A percentile compares a stretch with the other conserved stretches of the same genome.
These are phyloP conservation scores for Lepisosteus osseus DNA, from an alignment of 2,113 vertebrate species.

Conservation along the genomic window DNA sequence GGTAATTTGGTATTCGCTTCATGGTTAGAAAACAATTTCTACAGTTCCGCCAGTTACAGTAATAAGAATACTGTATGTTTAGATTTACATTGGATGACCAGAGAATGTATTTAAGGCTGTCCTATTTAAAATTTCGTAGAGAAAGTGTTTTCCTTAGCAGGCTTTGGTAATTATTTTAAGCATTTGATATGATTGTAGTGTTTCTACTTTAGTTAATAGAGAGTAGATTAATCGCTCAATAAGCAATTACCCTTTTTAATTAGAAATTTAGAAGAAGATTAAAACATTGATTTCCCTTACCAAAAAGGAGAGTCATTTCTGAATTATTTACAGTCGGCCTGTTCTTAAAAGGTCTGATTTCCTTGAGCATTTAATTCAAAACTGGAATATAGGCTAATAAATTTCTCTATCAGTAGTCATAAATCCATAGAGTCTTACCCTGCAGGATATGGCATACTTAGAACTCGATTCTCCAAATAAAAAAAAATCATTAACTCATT, in stretches of 20 bases:
- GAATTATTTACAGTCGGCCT: conserved; percentile 17
- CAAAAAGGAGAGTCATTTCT: conserved; percentile 16
- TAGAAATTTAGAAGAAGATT: conserved; percentile 27
- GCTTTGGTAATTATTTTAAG: conserved; percentile 6
- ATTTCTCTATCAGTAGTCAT: not conserved
- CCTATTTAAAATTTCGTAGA: not conserved
- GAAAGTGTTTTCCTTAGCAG: not conserved
- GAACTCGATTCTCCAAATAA: conserved; percentile 4
- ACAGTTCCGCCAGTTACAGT: no score
- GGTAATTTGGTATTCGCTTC: conserved; percentile 23
- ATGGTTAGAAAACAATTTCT: conserved; percentile 11
- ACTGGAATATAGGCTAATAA: conserved; percentile 11
- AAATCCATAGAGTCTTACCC: not conserved
- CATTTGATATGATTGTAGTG: conserved; percentile 10
- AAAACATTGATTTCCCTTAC: conserved; percentile 28
- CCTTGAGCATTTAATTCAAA: not conserved
- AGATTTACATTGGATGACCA: conserved; percentile 31
- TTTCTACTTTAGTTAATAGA: conserved; percentile 12
- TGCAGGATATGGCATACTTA: not conserved
- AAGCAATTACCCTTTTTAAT: conserved; percentile 31
- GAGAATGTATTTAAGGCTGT: conserved; percentile 37
- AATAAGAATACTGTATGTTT: conserved; percentile 22
- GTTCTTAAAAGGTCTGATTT: not conserved
- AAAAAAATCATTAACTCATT: conserved; percentile 13
- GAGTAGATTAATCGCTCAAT: conserved; percentile 25